Evolutionary conservation across 2,113 vertebrate genomes (phyloP).

Genomic region (Hydrochoerus hydrochaeris): DNA sequence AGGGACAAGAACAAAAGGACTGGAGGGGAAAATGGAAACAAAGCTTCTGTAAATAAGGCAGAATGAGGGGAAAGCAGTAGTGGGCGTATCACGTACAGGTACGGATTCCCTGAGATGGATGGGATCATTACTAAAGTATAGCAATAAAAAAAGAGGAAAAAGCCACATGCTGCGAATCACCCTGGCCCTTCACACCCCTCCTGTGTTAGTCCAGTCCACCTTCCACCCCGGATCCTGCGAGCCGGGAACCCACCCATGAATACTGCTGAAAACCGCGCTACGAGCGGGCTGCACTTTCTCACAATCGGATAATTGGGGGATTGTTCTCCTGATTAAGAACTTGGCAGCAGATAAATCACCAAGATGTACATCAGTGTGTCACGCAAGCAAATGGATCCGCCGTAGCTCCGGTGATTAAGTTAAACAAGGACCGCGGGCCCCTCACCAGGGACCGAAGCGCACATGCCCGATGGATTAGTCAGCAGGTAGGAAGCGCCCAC

Average conservation of each 20-base stretch:
- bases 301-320: slow-evolving; percentile 35
- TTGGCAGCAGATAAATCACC: slow-evolving; percentile 55
- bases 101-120: neutral
- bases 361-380: neutral
- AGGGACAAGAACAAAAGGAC: neutral
- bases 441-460: neutral
- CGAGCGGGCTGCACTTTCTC: slow-evolving; percentile 16
- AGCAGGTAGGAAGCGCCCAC: neutral
- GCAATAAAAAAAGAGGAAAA: neutral
- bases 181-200: neutral
- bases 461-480: neutral
- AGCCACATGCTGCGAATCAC: neutral
- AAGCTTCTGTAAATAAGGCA: neutral
- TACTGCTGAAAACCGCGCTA: neutral
- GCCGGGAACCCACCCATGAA: neutral
- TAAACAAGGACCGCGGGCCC: slow-evolving; percentile 7
- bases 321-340: slow-evolving; percentile 45
- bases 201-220: neutral
- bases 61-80: neutral
- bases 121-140: neutral
- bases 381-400: neutral
- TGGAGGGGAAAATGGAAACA: neutral
- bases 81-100: neutral
- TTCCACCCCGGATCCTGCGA: neutral
- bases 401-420: neutral